Base-by-base conservation (phyloP, 1,140 invertebrate genomes). In the Pissodes strobi region DNA sequence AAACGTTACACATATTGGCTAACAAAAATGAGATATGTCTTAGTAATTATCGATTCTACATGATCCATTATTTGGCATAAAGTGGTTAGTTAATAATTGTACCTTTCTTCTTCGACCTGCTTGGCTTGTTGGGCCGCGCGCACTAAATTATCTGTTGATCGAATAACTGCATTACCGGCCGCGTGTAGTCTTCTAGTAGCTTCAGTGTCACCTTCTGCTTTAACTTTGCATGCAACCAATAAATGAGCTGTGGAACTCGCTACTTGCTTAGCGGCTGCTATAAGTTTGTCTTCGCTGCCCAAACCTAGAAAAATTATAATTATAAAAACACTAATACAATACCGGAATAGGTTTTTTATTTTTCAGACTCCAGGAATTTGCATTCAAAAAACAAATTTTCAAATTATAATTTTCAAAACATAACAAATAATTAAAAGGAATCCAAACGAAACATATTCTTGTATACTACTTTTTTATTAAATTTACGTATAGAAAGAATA, bases 121-220 rank as follows among this genome's bases (percentile, higher is more conserved):
- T 98, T 93, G 1, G 93, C 92, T 76, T 97, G 92, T 71, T 97
- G 90, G 0, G 97, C 97, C 0, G 96, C 94, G 22, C 88, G 83
- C 9, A 99, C 97, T 64, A 99, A 80, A 80, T 97, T 97, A 78
- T 99, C 97, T 0, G 97, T 99, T 1, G 97, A 97, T 68, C 93
- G 85, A 81, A 98, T 99, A 0, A 99, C 97, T 10, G 95, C 94
- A 77, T 97, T 97, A 12, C 97, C 97, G 6, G 97, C 97, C 18
- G 90, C 86, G 80, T 97, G 94, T 15, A 99, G 81, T n/a, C 95
- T 85, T 62, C 94, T 89, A 27, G 96, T 98, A 10, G 92, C 90
- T 68, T 93, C 91, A 22, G 93, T 95, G 56, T 95, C 91, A 1
- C 94, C 92, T 81, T 99, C 97, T 0, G 97, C 95, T 81, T 99